Evolutionary conservation across 2,113 vertebrate species (phyloP), one percentile per base, ranked within the genome.

Genomic region (Lynx canadensis): DNA sequence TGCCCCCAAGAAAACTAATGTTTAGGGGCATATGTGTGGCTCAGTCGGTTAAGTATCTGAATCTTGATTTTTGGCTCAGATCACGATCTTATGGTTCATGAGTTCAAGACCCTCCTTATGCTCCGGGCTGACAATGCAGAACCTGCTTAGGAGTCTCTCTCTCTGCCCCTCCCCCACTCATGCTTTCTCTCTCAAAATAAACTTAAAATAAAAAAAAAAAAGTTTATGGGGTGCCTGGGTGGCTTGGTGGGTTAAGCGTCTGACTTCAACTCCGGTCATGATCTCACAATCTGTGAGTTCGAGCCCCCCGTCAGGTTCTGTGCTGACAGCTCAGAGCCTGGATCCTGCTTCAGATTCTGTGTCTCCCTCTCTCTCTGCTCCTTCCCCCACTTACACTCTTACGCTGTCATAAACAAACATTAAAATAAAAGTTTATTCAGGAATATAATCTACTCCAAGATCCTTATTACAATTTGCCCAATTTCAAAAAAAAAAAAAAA

Each of bases 281-380:
- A 52, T 52, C 52, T 52, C 52, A 52, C 14, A 57, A 18, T 57
- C 18, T 57, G 25, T 57, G 25, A 27, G 73, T 4, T 76, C 1
- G 1, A 48, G 25, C 41, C 73, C 25, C 3, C 1, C 0, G 0
- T 45, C 25, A 15, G 38, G 25, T 13, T 76, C 41, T 41, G 3
- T 48, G 73, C 73, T 29, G 57, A 23, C 57, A 60, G 57, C 57
- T 60, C 57, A 3, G 57, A 60, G 7, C 57, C 57, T 23, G 14
- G 38, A 29, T 14, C 14, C 73, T 76, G 41, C 14, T 48, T 76
- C 21, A 23, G 57, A 60, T 60, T 60, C 57, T 60, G 57, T 57
- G 18, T 60, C 41, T 69, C 66, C 66, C 45, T 45, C 73, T 76
- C 73, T 76, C 73, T 48, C 41, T 76, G 73, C n/a, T 13, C 41